These are phyloP conservation scores for Drosophila pallidifrons DNA, from an alignment of 1,140 invertebrate genomes.

Conservation along the genomic window DNA sequence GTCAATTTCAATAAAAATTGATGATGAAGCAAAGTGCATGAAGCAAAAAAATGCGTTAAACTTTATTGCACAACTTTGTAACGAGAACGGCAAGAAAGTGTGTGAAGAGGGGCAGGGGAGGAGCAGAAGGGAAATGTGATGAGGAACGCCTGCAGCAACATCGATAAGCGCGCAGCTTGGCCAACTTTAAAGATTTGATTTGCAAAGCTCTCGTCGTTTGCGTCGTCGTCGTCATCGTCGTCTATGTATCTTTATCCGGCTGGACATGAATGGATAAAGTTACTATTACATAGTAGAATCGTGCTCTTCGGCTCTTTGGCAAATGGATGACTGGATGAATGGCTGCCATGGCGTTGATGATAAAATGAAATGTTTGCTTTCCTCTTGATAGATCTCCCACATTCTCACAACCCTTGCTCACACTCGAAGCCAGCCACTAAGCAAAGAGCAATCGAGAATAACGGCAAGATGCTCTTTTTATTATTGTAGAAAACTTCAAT, in stretches of 20 bases:
- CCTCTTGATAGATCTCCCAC: conserved; percentile 53
- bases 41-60: conserved; percentile 56
- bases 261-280: conserved; percentile 46
- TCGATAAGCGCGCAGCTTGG: conserved; percentile 67
- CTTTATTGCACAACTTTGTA: conserved; percentile 68
- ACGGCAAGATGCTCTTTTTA: conserved; percentile 1
- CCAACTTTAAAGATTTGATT: conserved; percentile 80
- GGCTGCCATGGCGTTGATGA: conserved; percentile 52
- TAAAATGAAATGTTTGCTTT: conserved; percentile 64
- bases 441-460: conserved; percentile 33
- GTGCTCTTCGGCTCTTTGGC: conserved; percentile 33
- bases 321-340: conserved; percentile 47
- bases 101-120: neutral
- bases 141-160: conserved; percentile 35
- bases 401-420: neutral
- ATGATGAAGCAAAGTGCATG: conserved; percentile 67
- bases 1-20: conserved; percentile 83
- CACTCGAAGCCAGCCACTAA: conserved; percentile 26
- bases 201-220: conserved; percentile 54
- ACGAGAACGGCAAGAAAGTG: conserved; percentile 1
- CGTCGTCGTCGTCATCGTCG: neutral
- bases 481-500: neutral
- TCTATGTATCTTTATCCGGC: conserved; percentile 10
- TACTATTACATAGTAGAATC: conserved; percentile 6
- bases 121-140: neutral